Evolutionary conservation across 92 coral and sea anemone species (phyloP), one percentile per base, ranked within the genome.

Genomic region (Galaxea fascicularis): DNA sequence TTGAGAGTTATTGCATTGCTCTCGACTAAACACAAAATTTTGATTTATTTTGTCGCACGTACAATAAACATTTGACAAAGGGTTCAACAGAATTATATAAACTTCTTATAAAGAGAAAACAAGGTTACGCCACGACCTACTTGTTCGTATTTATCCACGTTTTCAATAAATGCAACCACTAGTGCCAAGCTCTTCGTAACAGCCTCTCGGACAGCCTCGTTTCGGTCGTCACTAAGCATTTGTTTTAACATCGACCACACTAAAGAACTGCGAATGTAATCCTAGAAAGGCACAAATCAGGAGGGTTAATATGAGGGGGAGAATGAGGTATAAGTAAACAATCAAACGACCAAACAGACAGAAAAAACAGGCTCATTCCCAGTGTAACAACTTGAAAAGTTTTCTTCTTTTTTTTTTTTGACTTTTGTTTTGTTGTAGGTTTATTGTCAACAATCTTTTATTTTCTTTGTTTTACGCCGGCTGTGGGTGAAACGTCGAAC

Each of bases 211-310:
- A 96, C 98, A 65, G 87, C 95, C 86, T 96, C 98, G 67, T 90
- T 96, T 59, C 98, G 95, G 79, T 96, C 98, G 44, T 94, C 98
- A 6, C 89, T 88, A 25, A 96, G 91, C 98, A 96, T 96, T 81
- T 96, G 98, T 84, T 88, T 96, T 51, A 96, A 77, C 98, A 96
- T 96, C 76, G 98, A 96, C 91, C 98, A 93, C 53, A 96, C 90
- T 20, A 96, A 81, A 21, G 98, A 96, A 7, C 93, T 87, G 46
- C 95, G 95, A 67, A 96, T 94, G 53, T 94, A 89, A 67, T 88
- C 92, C 98, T 96, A 80, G 10, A 80, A 21, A 30, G 13, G 63
- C 47, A 27, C 26, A 20, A 17, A 41, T 21, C 21, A 20, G 21
- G 24, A 20, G 8, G 57, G 20, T 28, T 5, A 7, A 67, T 25